Evolutionary conservation across 1,140 invertebrate species (phyloP).

Genomic region (Pogonomyrmex barbatus): DNA sequence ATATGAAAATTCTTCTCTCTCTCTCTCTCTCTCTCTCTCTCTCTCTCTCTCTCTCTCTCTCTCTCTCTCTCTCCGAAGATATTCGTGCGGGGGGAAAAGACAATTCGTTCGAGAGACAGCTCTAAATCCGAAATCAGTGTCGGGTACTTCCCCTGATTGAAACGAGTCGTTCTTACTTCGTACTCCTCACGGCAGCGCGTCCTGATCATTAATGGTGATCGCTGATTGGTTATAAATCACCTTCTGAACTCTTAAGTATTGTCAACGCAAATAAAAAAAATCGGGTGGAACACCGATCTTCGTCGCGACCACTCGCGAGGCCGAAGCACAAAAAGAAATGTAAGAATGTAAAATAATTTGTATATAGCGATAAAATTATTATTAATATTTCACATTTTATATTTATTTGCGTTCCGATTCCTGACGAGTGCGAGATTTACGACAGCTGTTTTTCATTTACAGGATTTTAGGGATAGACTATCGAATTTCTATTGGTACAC

Average conservation of each 20-base stretch:
- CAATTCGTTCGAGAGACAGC: constrained; percentile 21
- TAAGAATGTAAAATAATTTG: background rate
- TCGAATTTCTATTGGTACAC: background rate
- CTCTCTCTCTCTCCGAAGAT: background rate
- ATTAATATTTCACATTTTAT: background rate
- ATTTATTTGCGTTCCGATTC: background rate
- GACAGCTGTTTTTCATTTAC: background rate
- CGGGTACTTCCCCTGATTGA: background rate
- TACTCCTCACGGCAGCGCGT: constrained; percentile 43
- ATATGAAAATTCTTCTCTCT: background rate
- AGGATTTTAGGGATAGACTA: background rate
- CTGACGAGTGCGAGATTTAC: constrained; percentile 14
- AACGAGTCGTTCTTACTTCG: constrained; percentile 50
- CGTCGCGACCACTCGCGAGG: background rate
- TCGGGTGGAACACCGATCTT: background rate
- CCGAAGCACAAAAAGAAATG: constrained; percentile 18
- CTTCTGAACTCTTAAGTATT: background rate
- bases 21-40: background rate
- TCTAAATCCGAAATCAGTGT: constrained; percentile 7
- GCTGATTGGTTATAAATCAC: background rate
- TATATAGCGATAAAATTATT: background rate
- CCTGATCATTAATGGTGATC: background rate
- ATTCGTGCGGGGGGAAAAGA: background rate
- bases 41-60: background rate
- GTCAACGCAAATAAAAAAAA: constrained; percentile 1